A percentile compares a stretch with the other conserved stretches of the same genome.
Conservation (phyloP, 1,140 invertebrate species). For the Conopomorpha cramerella region DNA sequence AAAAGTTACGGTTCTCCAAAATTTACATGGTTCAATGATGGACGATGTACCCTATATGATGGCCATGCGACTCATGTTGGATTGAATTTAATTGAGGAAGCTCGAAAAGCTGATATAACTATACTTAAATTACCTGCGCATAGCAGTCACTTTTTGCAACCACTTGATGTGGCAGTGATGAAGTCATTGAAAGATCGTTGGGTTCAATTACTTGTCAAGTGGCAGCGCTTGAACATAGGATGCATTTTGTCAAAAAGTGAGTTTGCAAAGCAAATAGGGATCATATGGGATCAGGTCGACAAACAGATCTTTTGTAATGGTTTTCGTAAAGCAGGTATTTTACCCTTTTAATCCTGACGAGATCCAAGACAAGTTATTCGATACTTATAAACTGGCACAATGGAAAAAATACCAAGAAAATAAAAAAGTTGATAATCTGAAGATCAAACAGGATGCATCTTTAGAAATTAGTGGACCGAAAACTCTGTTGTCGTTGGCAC, state of each 20-base stretch:
- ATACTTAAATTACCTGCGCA: slow-evolving; percentile 8
- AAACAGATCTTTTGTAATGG: slow-evolving; percentile 7
- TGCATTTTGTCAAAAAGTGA: slow-evolving; percentile 5
- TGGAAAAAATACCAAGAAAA: too few species aligned
- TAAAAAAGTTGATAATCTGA: too few species aligned
- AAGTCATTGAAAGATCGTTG: not conserved
- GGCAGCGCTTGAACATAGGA: slow-evolving; percentile 6
- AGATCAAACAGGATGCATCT: too few species aligned
- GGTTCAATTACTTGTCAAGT: slow-evolving; percentile 3
- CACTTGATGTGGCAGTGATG: slow-evolving; percentile 14
- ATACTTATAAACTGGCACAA: too few species aligned
- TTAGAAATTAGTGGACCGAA: too few species aligned
- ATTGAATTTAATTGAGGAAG: slow-evolving; percentile 8
- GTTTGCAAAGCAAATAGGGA: not conserved
- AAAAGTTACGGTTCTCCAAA: too few species aligned
- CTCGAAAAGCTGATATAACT: slow-evolving; percentile 4
- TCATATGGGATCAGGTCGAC: slow-evolving; percentile 1
- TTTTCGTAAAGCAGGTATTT: slow-evolving; percentile 11
- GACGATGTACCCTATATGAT: slow-evolving; percentile 6
- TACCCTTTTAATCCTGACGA: too few species aligned
- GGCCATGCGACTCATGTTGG: slow-evolving; percentile 7
- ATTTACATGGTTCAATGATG: too few species aligned
- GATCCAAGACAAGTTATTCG: too few species aligned
- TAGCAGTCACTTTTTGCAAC: slow-evolving; percentile 18
- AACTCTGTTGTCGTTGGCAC: too few species aligned